A percentile compares a stretch with the other conserved stretches of the same genome.
phyloP scores from a whole-genome alignment of 2,113 vertebrate species.

The Macquaria australasica region DNA sequence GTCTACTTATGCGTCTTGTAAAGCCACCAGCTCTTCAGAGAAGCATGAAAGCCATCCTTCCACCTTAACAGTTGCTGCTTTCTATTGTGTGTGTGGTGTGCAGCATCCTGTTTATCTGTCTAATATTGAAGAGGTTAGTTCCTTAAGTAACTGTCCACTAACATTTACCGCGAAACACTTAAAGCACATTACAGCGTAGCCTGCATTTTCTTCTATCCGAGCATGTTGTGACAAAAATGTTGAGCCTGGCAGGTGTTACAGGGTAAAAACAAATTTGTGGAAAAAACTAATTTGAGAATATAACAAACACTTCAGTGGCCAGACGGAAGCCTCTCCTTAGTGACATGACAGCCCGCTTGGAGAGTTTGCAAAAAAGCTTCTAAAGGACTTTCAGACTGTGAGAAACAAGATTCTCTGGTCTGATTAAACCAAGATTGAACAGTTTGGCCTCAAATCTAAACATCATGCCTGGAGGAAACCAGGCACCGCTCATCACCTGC shows the following conservation, averaged over 20 bases:
- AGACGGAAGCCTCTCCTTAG: too few species aligned
- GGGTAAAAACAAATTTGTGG: background rate
- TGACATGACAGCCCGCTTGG: too few species aligned
- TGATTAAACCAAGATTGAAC: too few species aligned
- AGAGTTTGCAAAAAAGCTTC: too few species aligned
- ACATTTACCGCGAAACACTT: background rate
- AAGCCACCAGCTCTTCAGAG: background rate
- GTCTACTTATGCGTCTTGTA: slow-evolving; percentile 14
- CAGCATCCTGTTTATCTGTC: slow-evolving; percentile 37
- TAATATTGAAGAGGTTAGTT: slow-evolving; percentile 21
- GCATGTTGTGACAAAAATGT: background rate
- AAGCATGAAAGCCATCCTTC: background rate
- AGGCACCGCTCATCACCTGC: too few species aligned
- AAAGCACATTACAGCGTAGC: background rate
- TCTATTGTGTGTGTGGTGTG: slow-evolving; percentile 5
- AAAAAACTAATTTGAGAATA: too few species aligned
- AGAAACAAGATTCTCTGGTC: too few species aligned
- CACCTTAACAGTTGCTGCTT: background rate
- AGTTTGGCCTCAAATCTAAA: too few species aligned
- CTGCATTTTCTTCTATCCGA: background rate
- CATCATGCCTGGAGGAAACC: too few species aligned
- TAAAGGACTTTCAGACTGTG: too few species aligned
- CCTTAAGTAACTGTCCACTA: background rate
- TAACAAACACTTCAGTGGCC: too few species aligned
- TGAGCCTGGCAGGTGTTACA: background rate